phyloP scores from a whole-genome alignment of 2,797 vertebrate species.

The Ctenopoma multispine region DNA sequence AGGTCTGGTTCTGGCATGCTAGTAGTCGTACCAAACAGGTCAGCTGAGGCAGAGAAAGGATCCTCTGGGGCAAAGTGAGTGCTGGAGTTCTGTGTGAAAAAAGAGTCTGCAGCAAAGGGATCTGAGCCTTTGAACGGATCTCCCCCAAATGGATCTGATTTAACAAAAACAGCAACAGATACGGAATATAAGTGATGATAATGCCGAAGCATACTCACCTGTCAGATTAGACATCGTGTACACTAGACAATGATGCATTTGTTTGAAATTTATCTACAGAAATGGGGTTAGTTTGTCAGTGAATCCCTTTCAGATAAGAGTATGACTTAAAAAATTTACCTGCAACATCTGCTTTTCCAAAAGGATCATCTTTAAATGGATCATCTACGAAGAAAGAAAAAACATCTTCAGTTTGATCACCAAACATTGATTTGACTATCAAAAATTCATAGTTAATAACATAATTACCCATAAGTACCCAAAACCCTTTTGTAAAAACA shows the following conservation, averaged over 20 bases:
- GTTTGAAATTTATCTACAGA: background rate
- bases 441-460: background rate
- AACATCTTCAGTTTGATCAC: background rate
- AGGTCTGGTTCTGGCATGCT: constrained; percentile 75
- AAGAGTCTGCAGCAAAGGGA: constrained; percentile 94
- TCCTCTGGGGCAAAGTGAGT: constrained; percentile 87
- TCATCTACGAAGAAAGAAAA: constrained; percentile 84
- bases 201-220: background rate
- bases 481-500: background rate
- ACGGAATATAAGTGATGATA: constrained; percentile 2
- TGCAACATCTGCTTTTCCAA: constrained; percentile 89
- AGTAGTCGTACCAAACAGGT: constrained; percentile 75
- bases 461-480: background rate
- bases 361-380: constrained; percentile 97
- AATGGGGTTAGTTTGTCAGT: background rate
- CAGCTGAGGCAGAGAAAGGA: constrained; percentile 86
- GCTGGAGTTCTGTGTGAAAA: constrained; percentile 89
- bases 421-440: too few relatives aligned
- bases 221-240: background rate
- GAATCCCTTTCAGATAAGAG: background rate
- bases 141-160: constrained; percentile 93
- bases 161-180: constrained; percentile 10
- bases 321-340: constrained; percentile 79
- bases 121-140: constrained; percentile 98
- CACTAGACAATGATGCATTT: background rate